phyloP scores from a whole-genome alignment of 1,140 invertebrate species.

The Lasioglossum albipes region DNA sequence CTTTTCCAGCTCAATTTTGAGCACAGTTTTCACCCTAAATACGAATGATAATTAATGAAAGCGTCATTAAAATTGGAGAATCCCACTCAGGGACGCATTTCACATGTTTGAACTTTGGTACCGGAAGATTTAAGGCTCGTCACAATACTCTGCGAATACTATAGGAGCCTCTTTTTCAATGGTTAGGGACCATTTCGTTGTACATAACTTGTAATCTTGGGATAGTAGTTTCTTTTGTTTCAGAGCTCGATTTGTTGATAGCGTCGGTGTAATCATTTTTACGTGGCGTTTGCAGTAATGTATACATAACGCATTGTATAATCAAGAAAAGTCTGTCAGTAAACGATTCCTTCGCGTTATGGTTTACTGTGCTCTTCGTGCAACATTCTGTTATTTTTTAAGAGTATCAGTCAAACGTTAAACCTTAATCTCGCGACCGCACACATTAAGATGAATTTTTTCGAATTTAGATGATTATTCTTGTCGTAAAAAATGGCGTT shows the following conservation, averaged over 20 bases:
- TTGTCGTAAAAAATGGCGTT: neutral
- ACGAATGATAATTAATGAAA: too few relatives aligned
- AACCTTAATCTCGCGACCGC: too few relatives aligned
- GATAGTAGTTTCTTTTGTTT: conserved; percentile 19
- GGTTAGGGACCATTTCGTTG: conserved; percentile 56
- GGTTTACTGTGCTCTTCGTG: neutral
- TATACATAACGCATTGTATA: neutral
- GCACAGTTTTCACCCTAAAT: too few relatives aligned
- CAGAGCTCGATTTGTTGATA: conserved; percentile 26
- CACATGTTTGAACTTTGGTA: neutral
- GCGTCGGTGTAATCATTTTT: neutral
- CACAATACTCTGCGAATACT: conserved; percentile 43
- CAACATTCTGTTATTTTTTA: neutral
- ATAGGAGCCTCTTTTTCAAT: conserved; percentile 35
- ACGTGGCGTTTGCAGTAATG: neutral
- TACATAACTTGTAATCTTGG: conserved; percentile 46
- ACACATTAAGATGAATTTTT: neutral
- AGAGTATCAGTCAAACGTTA: neutral
- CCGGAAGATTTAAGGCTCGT: neutral
- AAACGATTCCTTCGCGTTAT: neutral
- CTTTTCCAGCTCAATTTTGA: too few relatives aligned
- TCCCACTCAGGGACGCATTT: too few relatives aligned
- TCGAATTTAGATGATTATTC: neutral
- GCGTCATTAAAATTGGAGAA: too few relatives aligned
- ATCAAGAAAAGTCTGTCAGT: neutral